Base-by-base conservation (phyloP, 2,888 invertebrate genomes). In the Leptopilina drosophilae region DNA sequence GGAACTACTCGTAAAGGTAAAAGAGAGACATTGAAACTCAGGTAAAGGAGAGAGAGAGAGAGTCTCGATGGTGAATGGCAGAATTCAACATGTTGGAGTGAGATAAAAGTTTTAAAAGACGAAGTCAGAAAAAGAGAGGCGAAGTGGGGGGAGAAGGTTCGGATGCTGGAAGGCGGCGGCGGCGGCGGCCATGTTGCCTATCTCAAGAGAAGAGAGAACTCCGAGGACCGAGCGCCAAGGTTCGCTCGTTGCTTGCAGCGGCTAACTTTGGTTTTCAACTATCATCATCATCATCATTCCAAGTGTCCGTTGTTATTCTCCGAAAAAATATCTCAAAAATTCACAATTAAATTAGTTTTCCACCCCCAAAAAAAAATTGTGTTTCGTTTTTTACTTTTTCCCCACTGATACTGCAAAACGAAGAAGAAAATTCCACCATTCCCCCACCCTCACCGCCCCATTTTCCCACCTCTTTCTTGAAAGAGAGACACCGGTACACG, bases 141-240 rank as follows among this genome's bases (percentile, higher is more conserved):
- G 33, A 33, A 5, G 33, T 33, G 33, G 33, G 84, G 82, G 84
- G 85, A 11, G 12, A 92, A 89, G 91, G 92, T 93, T 87, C 92
- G 92, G 93, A 93, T 92, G 93, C 93, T 89, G 90, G 92, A 93
- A 93, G 93, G 93, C 93, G 93, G 49, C 49, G 49, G 93, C 93
- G 85, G 94, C 94, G 49, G 93, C 93, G 85, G 94, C 94, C 94
- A 94, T 94, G 94, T 94, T 95, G 95, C 94, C 94, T 94, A 94
- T 94, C 94, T 94, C 94, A 76, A 82, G 86, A 87, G 87, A 87
- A 84, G 84, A 87, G 87, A 88, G 87, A 87, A 87, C 86, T 87
- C 84, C 85, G 88, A 86, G 88, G 87, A 86, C 87, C 86, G 88
- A 88, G 88, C 86, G 87, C 86, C 86, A 88, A 87, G 87, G 84